phyloP scores from a whole-genome alignment of 2,113 vertebrate genomes.

The Epinephelus moara region DNA sequence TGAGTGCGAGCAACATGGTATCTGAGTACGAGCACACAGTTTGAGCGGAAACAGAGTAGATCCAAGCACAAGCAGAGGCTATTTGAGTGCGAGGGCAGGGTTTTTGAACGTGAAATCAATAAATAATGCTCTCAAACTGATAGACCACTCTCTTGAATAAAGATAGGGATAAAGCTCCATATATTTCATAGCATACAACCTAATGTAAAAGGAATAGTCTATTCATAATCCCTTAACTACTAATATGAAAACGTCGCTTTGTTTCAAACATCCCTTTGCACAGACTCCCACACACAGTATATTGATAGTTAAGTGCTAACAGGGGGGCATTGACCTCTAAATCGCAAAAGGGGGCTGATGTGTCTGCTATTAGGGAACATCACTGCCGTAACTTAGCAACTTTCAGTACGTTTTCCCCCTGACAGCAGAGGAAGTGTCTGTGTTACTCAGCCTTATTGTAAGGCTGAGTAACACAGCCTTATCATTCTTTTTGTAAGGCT shows the following conservation, averaged over 20 bases:
- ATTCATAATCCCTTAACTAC: not conserved
- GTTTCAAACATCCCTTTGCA: not conserved
- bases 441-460: not conserved
- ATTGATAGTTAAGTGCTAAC: not conserved
- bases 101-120: no score
- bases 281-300: not conserved
- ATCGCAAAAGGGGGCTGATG: not conserved
- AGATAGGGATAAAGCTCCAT: no score
- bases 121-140: no score
- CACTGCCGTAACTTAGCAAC: not conserved
- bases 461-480: not conserved
- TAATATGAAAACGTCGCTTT: constrained; percentile 33
- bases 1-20: no score
- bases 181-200: not conserved
- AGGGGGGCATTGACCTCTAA: not conserved
- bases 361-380: not conserved
- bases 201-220: not conserved
- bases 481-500: no score
- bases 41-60: no score
- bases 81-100: no score
- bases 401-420: not conserved
- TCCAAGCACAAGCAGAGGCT: no score
- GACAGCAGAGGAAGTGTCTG: not conserved
- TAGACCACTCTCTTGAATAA: no score
- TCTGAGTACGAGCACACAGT: no score